Percentiles rank a stretch among this genome's conserved stretches.
These are phyloP conservation scores for Phalera bucephala DNA, from an alignment of 2,888 invertebrate genomes.

Conservation along the genomic window DNA sequence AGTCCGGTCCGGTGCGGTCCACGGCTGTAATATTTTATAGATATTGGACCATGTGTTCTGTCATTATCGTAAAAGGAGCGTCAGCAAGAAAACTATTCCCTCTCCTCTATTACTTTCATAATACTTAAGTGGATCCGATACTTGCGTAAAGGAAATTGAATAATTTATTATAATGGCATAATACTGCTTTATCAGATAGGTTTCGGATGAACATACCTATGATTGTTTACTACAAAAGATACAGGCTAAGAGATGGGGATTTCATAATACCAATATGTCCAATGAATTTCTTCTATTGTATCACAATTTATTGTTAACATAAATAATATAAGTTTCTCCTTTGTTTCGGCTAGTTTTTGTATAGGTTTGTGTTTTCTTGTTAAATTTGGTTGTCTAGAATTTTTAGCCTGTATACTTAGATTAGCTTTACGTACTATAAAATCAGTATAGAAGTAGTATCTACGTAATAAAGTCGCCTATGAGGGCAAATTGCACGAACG, in stretches of 20 bases:
- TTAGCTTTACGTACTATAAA: no score
- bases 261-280: conserved; percentile 12
- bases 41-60: conserved; percentile 79
- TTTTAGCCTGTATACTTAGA: no score
- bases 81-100: conserved; percentile 82
- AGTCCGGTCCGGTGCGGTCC: conserved; percentile 36
- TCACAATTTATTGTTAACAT: no score
- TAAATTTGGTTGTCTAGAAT: no score
- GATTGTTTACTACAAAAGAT: conserved; percentile 59
- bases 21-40: conserved; percentile 73
- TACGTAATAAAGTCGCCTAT: no score
- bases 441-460: no score
- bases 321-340: no score
- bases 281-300: conserved; percentile 19
- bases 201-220: conserved; percentile 66
- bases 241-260: conserved; percentile 29
- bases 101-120: conserved; percentile 78
- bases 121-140: conserved; percentile 81
- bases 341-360: no score
- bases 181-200: conserved; percentile 76
- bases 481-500: no score
- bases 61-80: conserved; percentile 82
- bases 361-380: no score
- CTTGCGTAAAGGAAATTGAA: conserved; percentile 80
- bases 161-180: conserved; percentile 79